Percentiles rank a stretch among this genome's conserved stretches.
phyloP scores from a whole-genome alignment of 2,113 vertebrate species.

The Ailurus styani region DNA sequence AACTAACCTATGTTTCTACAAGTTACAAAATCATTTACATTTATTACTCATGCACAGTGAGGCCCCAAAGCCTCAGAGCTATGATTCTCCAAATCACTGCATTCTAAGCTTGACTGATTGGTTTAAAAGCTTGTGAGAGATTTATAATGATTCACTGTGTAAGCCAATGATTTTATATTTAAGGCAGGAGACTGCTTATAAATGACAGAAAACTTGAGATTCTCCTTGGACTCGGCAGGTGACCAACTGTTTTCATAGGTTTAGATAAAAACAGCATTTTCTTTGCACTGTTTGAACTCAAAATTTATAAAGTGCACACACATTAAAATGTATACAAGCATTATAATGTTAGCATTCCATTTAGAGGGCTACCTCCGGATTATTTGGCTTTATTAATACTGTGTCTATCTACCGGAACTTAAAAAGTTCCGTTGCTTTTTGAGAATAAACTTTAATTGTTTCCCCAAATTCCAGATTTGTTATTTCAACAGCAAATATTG shows the following conservation, averaged over 20 bases:
- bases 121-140: slow-evolving; percentile 85
- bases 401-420: slow-evolving; percentile 33
- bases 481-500: slow-evolving; percentile 12
- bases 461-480: slow-evolving; percentile 47
- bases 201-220: slow-evolving; percentile 82
- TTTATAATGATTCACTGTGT: slow-evolving; percentile 84
- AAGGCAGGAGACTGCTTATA: slow-evolving; percentile 82
- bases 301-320: slow-evolving; percentile 67
- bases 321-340: not conserved
- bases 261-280: slow-evolving; percentile 74
- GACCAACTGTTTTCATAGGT: slow-evolving; percentile 76
- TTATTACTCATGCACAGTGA: slow-evolving; percentile 78
- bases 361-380: not conserved
- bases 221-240: slow-evolving; percentile 79
- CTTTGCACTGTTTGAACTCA: slow-evolving; percentile 71
- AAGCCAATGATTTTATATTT: slow-evolving; percentile 84
- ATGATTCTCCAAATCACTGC: slow-evolving; percentile 83
- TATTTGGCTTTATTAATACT: slow-evolving; percentile 35
- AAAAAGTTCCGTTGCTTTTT: slow-evolving; percentile 46
- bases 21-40: slow-evolving; percentile 80
- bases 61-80: slow-evolving; percentile 77
- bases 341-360: not conserved
- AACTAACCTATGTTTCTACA: slow-evolving; percentile 74
- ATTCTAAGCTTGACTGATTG: slow-evolving; percentile 84
- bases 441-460: slow-evolving; percentile 37